Percentiles rank a stretch among this genome's conserved stretches.
phyloP scores from a whole-genome alignment of 2,888 invertebrate genomes.

The Hypselothyrea guttata region DNA sequence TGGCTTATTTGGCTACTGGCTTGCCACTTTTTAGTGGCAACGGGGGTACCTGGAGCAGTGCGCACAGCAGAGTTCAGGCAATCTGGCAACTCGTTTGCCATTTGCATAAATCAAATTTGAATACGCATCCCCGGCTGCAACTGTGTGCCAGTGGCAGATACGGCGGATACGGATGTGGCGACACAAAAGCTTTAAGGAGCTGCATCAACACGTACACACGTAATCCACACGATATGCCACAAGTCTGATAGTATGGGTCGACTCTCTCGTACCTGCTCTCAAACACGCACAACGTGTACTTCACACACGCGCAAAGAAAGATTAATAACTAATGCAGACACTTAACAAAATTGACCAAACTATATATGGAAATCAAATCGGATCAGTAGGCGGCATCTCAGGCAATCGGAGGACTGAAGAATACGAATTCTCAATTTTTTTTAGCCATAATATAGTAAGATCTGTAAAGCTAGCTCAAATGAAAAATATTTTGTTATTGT shows the following conservation, averaged over 20 bases:
- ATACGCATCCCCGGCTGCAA: slow-evolving; percentile 66
- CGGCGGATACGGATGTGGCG: slow-evolving; percentile 25
- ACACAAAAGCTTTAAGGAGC: slow-evolving; percentile 38
- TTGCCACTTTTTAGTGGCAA: slow-evolving; percentile 26
- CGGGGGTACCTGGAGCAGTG: slow-evolving; percentile 6
- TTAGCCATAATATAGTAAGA: too few relatives aligned
- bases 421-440: too few relatives aligned
- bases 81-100: slow-evolving; percentile 40
- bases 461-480: too few relatives aligned
- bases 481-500: too few relatives aligned
- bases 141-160: slow-evolving; percentile 31
- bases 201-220: slow-evolving; percentile 41
- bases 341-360: too few relatives aligned
- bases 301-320: too few relatives aligned
- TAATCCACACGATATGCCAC: slow-evolving; percentile 5
- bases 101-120: slow-evolving; percentile 76
- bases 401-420: too few relatives aligned
- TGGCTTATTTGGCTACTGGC: slow-evolving; percentile 44
- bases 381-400: too few relatives aligned
- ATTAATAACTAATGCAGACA: too few relatives aligned
- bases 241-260: background rate
- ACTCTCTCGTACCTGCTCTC: too few relatives aligned
- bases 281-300: slow-evolving; percentile 3
- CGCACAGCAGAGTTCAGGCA: slow-evolving; percentile 25
- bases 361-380: too few relatives aligned